Base-by-base conservation (phyloP, 2,797 vertebrate genomes). In the Centroberyx gerrardi region DNA sequence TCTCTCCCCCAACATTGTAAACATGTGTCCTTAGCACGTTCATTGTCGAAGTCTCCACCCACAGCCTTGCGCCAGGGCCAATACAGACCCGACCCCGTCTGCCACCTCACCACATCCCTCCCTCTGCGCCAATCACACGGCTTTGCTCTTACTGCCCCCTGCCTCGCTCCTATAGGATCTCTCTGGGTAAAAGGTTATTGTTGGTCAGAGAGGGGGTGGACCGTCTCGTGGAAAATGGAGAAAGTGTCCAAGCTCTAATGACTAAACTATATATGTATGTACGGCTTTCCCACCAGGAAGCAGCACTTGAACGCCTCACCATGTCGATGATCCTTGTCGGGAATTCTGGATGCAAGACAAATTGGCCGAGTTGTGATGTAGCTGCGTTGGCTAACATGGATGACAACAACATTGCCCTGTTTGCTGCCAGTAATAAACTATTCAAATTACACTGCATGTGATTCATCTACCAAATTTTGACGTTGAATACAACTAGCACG, bases 121-220 rank as follows among this genome's bases (percentile, higher is more conserved):
- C 40, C 18, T 51, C 42, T 76, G 82, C 76, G 70, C 94, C 62
- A 95, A 94, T 95, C 87, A 78, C 5, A 44, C 0, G 4, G 22
- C 74, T 69, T 17, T 2, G 55, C 62, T 69, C 18, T 33, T 22
- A 28, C 84, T 46, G 74, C 86, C 86, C 44, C 82, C 76, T 8
- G 62, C 54, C 78, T 62, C 51, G 59, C 42, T 72, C 90, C 88
- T 75, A 88, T 90, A 51, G 77, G 44, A 87, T 59, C 68, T 88
- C 84, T 91, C 86, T 94, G 86, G 93, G 94, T 94, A 79, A 94
- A 95, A 95, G 93, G 94, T 95, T 85, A 93, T 59, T 55, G 87
- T 58, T 82, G 62, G 61, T 68, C 48, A 46, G 48, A 71, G 67
- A 18, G n/a, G 65, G 33, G 74, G 75, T 2, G 54, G 68, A 48